Evolutionary conservation across 1,140 invertebrate genomes (phyloP).

Genomic region (Heterodera schachtii): DNA sequence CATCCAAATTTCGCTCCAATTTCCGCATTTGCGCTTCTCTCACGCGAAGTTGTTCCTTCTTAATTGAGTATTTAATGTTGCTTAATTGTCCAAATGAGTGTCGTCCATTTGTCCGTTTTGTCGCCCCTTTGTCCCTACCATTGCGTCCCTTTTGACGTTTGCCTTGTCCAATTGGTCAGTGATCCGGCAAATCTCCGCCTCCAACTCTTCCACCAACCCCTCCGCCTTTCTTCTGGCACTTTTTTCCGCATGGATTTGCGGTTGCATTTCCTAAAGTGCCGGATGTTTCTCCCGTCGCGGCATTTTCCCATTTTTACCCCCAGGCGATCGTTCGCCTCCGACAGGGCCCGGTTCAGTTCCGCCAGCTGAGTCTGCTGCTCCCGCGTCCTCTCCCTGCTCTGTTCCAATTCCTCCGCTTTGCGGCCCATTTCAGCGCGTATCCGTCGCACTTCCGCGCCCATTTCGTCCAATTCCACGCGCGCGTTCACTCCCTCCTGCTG

Average conservation of each 20-base stretch:
- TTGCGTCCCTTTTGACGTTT: constrained; percentile 46
- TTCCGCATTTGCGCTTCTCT: constrained; percentile 47
- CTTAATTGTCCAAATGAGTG: too few relatives aligned
- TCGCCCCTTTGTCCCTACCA: constrained; percentile 33
- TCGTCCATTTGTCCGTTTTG: too few relatives aligned
- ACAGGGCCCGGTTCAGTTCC: constrained; percentile 26
- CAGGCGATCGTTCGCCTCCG: constrained; percentile 37
- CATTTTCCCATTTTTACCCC: background rate
- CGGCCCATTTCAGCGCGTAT: constrained; percentile 28
- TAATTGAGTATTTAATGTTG: background rate
- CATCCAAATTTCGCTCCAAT: constrained; percentile 56
- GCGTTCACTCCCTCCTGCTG: constrained; percentile 23
- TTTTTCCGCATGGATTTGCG: constrained; percentile 39
- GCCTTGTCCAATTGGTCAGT: constrained; percentile 50
- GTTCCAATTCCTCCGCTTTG: constrained; percentile 29
- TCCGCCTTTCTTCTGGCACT: constrained; percentile 43
- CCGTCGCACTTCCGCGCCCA: constrained; percentile 24
- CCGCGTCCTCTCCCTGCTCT: constrained; percentile 26
- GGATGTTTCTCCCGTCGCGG: background rate
- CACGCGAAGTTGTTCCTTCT: constrained; percentile 56
- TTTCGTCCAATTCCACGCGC: constrained; percentile 30
- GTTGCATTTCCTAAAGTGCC: constrained; percentile 17
- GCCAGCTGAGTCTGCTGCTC: constrained; percentile 19
- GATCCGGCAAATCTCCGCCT: constrained; percentile 46
- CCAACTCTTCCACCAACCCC: constrained; percentile 45